Base-by-base conservation (phyloP, 2,888 invertebrate species). In the Augochlorella aurata region DNA sequence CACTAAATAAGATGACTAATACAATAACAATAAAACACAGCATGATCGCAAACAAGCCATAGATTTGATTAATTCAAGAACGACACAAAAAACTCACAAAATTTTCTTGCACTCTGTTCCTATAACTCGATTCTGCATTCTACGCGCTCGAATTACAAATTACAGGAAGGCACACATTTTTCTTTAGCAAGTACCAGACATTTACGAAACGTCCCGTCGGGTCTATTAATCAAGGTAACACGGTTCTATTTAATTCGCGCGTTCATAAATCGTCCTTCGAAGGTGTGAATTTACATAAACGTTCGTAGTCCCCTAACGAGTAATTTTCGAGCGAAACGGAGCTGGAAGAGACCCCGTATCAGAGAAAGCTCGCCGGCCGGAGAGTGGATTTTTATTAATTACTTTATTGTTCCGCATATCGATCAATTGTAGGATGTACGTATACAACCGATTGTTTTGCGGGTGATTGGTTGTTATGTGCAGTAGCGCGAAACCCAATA, bases 401-500 rank as follows among this genome's bases (percentile, higher is more conserved):
- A 83, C 67, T 82, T 82, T 77, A 77, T 77, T 71, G 73, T 74
- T 77, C 69, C 54, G 52, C 44, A 67, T 82, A 83, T 83, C 83
- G 83, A 83, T 83, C 83, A 74, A 73, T 73, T 68, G 61, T 67
- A 61, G 50, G 58, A 75, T 69, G 65, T 67, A 14, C 67, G 79
- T 79, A 68, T 52, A 84, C 58, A 79, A 79, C 70, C 74, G 79
- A 84, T 84, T 79, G 84, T 84, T 84, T 84, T 74, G 84, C 79
- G 84, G 79, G 83, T 83, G 84, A 84, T 84, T 84, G 84, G 84
- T 84, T 79, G 84, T 84, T 84, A 83, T 76, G 84, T 84, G 84
- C 77, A 76, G 84, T 74, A 83, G 79, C 84, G 79, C 79, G 84
- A 84, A 83, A 84, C 79, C 84, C 84, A 79, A 77, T 81, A 82